Conservation (phyloP, 2,797 vertebrate genomes). For the Muraenolepis orangiensis region DNA sequence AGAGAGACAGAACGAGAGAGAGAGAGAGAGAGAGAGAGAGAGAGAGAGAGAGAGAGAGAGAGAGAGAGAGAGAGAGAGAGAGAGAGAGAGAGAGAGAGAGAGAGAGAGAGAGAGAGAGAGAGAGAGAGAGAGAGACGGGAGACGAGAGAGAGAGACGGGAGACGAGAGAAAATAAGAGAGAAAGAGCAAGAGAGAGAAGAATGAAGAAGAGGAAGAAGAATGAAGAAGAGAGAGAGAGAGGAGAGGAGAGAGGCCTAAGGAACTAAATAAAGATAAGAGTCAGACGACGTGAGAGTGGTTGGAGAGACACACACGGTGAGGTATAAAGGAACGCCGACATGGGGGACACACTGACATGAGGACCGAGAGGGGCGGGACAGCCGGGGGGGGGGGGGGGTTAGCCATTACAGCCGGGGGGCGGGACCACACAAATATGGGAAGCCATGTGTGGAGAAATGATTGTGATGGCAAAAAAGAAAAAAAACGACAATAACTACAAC, state of each 20-base stretch:
- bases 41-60: too few species aligned
- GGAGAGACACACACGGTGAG: constrained; percentile 37
- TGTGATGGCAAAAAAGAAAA: background rate
- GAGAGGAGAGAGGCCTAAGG: constrained; percentile 9
- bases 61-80: too few species aligned
- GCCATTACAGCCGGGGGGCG: constrained; percentile 29
- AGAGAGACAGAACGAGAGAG: constrained; percentile 18
- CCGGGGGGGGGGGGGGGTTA: constrained; percentile 12
- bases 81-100: too few species aligned
- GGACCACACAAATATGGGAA: constrained; percentile 1
- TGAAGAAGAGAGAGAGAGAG: constrained; percentile 21
- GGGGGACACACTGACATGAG: constrained; percentile 47
- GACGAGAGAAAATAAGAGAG: background rate
- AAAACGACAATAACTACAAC: background rate
- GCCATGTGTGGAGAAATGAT: constrained; percentile 5
- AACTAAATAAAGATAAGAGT: constrained; percentile 20
- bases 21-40: constrained; percentile 12
- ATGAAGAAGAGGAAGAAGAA: background rate
- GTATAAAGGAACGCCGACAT: constrained; percentile 50
- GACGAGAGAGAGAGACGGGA: background rate
- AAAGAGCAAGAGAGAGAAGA: constrained; percentile 6
- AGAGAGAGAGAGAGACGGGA: background rate
- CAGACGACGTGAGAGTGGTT: constrained; percentile 22
- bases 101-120: background rate
- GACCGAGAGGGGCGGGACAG: constrained; percentile 52